Evolutionary conservation across 2,888 invertebrate species (phyloP).

Genomic region (Arrhopalites spinosus): DNA sequence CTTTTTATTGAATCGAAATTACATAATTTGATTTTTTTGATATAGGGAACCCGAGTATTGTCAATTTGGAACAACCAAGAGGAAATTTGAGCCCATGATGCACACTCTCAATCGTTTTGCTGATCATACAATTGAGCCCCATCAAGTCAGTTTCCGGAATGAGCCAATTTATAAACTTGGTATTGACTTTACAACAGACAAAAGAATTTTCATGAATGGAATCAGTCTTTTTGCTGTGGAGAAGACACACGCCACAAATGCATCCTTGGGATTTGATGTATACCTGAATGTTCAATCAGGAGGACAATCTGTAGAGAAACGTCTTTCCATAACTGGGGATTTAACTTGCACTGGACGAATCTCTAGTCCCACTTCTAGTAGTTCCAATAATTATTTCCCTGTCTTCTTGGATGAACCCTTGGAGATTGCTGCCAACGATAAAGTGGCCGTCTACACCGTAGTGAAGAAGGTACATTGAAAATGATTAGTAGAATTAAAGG

Average conservation of each 20-base stretch:
- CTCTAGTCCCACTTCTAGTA: neutral
- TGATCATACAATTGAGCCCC: neutral
- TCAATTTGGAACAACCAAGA: neutral
- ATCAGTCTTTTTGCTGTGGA: neutral
- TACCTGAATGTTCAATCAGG: neutral
- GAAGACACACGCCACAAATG: neutral
- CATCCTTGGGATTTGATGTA: neutral
- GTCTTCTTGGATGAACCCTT: slow-evolving; percentile 3
- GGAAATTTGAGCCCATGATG: neutral
- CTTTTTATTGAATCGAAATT: neutral
- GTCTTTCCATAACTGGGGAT: neutral
- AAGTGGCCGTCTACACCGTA: neutral
- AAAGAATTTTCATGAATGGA: slow-evolving; percentile 7
- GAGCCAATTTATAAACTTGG: neutral
- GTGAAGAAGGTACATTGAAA: neutral
- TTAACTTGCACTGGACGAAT: neutral
- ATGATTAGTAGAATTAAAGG: neutral
- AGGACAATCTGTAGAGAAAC: neutral
- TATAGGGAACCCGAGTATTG: neutral
- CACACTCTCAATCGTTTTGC: slow-evolving; percentile 9
- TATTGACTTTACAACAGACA: slow-evolving; percentile 1
- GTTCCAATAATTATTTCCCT: neutral
- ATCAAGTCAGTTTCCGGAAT: neutral
- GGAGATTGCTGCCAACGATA: neutral
- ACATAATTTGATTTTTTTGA: no score